Conservation (phyloP, 1,140 invertebrate species). For the Dendrolimus punctatus region DNA sequence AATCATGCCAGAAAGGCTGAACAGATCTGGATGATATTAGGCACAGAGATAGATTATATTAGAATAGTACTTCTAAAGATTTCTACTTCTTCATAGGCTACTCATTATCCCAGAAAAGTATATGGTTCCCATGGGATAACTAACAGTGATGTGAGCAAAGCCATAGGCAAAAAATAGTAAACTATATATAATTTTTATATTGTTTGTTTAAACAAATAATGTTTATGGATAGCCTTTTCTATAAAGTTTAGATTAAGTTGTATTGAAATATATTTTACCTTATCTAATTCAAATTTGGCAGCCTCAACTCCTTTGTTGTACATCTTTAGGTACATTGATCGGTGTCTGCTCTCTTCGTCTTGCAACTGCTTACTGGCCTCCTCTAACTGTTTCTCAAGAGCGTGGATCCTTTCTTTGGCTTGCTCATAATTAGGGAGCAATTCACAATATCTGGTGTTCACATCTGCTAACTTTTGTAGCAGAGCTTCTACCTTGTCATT, state of each 20-base stretch:
- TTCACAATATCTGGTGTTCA: conserved; percentile 82
- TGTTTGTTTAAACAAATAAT: too few species aligned
- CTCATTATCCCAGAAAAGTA: too few species aligned
- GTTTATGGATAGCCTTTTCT: too few species aligned
- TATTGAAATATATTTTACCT: conserved; percentile 29
- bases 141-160: too few species aligned
- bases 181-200: too few species aligned
- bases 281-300: conserved; percentile 79
- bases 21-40: too few species aligned
- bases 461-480: conserved; percentile 83
- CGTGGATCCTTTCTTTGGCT: conserved; percentile 77
- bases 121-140: too few species aligned
- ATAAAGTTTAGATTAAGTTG: not conserved
- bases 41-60: too few species aligned
- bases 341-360: conserved; percentile 83
- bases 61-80: too few species aligned
- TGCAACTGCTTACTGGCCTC: conserved; percentile 76
- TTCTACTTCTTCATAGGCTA: too few species aligned
- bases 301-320: conserved; percentile 86
- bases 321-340: conserved; percentile 86
- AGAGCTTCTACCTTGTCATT: conserved; percentile 86
- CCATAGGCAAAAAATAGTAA: too few species aligned
- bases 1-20: too few species aligned
- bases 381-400: conserved; percentile 79
- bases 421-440: conserved; percentile 78